phyloP scores from a whole-genome alignment of 1,140 invertebrate species.

The Nephotettix cincticeps region DNA sequence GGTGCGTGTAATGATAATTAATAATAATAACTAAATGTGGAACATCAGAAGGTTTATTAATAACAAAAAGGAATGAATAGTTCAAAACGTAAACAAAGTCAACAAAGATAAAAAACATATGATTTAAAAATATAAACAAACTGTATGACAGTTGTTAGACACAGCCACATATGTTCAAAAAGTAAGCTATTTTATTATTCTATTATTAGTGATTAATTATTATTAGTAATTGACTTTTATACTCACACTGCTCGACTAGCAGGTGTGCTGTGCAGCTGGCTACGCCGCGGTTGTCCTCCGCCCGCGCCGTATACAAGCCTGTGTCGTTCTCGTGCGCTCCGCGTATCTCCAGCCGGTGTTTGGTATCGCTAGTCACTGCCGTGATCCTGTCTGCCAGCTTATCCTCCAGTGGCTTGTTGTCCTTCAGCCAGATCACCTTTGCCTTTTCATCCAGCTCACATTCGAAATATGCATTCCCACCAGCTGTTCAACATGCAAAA shows the following conservation, averaged over 20 bases:
- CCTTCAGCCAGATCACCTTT: constrained; percentile 83
- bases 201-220: too few relatives aligned
- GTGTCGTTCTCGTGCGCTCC: constrained; percentile 80
- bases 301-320: constrained; percentile 89
- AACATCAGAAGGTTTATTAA: too few relatives aligned
- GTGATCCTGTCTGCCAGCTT: constrained; percentile 72
- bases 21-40: too few relatives aligned
- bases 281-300: constrained; percentile 71
- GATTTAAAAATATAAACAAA: too few relatives aligned
- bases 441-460: constrained; percentile 65
- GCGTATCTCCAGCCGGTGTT: constrained; percentile 71
- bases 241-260: constrained; percentile 54
- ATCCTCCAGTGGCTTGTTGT: constrained; percentile 80
- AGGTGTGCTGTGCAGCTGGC: constrained; percentile 78
- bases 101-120: too few relatives aligned
- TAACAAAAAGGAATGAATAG: too few relatives aligned
- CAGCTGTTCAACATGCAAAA: constrained; percentile 69
- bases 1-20: too few relatives aligned
- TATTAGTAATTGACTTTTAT: too few relatives aligned
- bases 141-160: background rate
- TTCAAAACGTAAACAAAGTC: too few relatives aligned
- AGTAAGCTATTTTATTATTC: too few relatives aligned
- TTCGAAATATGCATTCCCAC: constrained; percentile 82
- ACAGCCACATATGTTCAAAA: too few relatives aligned
- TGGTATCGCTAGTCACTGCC: constrained; percentile 53